phyloP scores from a whole-genome alignment of 2,888 invertebrate genomes.

The Limnephilus rhombicus region DNA sequence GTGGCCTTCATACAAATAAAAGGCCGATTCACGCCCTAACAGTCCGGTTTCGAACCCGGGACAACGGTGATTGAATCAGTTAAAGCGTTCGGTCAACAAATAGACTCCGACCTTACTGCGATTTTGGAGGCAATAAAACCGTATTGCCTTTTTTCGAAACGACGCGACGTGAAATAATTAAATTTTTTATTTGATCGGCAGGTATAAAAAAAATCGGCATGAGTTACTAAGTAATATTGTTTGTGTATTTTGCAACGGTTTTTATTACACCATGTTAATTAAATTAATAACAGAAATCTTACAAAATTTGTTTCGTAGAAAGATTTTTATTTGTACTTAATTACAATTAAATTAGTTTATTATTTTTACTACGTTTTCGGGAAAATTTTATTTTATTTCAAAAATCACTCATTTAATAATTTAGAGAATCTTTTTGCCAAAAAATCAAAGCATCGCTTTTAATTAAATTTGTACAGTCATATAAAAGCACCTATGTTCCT shows the following conservation, averaged over 20 bases:
- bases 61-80: slow-evolving; percentile 38
- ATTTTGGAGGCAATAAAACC: slow-evolving; percentile 28
- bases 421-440: no score
- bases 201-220: not conserved
- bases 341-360: no score
- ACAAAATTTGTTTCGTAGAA: no score
- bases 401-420: no score
- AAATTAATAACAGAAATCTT: not conserved
- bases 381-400: no score
- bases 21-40: slow-evolving; percentile 41
- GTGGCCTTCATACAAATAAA: slow-evolving; percentile 5
- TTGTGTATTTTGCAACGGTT: not conserved
- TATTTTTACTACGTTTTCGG: no score
- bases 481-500: no score
- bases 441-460: no score
- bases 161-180: slow-evolving; percentile 45
- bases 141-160: slow-evolving; percentile 32
- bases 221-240: not conserved
- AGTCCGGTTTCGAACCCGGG: slow-evolving; percentile 10
- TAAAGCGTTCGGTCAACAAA: slow-evolving; percentile 26
- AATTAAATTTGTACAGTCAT: no score
- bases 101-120: slow-evolving; percentile 34
- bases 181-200: slow-evolving; percentile 35
- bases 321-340: no score
- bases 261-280: not conserved